These are phyloP conservation scores for Acronicta leporina DNA, from an alignment of 2,888 invertebrate species.

Conservation along the genomic window DNA sequence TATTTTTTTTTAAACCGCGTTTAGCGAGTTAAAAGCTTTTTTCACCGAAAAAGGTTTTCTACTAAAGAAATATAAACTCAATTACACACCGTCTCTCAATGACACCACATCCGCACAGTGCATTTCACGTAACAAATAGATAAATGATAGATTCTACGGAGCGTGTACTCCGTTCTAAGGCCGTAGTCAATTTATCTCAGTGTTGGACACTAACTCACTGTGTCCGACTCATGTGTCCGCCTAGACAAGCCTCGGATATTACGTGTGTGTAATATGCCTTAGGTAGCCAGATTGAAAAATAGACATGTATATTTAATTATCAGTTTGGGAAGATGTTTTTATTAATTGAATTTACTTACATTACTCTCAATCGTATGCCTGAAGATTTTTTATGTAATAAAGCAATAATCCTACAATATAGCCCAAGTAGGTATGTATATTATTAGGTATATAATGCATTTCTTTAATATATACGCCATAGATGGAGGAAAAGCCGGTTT, in stretches of 20 bases:
- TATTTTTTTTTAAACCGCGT: too few relatives aligned
- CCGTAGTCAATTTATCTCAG: slow-evolving; percentile 54
- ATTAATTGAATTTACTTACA: too few relatives aligned
- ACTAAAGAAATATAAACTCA: slow-evolving; percentile 2
- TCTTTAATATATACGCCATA: neutral
- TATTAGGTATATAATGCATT: neutral
- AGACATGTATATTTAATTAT: too few relatives aligned
- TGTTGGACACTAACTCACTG: slow-evolving; percentile 52
- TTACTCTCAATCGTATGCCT: too few relatives aligned
- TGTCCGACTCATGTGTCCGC: slow-evolving; percentile 50
- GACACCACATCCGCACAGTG: slow-evolving; percentile 24
- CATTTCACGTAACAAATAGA: slow-evolving; percentile 45
- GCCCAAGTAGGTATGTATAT: neutral
- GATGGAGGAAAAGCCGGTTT: neutral
- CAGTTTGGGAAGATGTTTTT: too few relatives aligned
- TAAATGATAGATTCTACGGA: slow-evolving; percentile 50
- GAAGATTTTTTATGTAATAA: too few relatives aligned
- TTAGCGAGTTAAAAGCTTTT: too few relatives aligned
- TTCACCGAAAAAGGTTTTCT: neutral
- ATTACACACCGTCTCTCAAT: slow-evolving; percentile 25
- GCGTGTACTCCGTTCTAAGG: slow-evolving; percentile 50
- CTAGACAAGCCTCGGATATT: slow-evolving; percentile 21
- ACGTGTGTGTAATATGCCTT: slow-evolving; percentile 15
- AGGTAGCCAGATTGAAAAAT: neutral
- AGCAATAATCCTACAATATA: too few relatives aligned